Percentiles rank a stretch among this genome's conserved stretches.
These are phyloP conservation scores for Drosophila monieri DNA, from an alignment of 2,888 invertebrate genomes.

Conservation along the genomic window DNA sequence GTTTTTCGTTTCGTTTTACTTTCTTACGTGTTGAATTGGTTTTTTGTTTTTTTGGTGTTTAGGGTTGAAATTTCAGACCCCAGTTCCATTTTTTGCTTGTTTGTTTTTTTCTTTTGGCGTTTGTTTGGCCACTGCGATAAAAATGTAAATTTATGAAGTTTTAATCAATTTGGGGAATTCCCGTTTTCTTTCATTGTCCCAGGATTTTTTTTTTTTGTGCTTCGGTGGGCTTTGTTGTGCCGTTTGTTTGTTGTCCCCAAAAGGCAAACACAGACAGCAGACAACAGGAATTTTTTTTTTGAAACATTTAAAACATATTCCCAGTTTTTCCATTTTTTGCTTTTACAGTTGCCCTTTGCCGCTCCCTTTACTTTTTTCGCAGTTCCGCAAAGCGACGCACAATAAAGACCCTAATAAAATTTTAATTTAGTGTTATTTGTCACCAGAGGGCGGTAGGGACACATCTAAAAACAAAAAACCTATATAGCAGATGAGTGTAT, in stretches of 20 bases:
- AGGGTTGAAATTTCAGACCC: slow-evolving; percentile 32
- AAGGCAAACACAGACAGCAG: slow-evolving; percentile 29
- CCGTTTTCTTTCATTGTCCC: slow-evolving; percentile 32
- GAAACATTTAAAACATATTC: slow-evolving; percentile 72
- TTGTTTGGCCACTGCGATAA: slow-evolving; percentile 69
- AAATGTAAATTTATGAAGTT: slow-evolving; percentile 79
- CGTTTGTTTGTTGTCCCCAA: slow-evolving; percentile 36
- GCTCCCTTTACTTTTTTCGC: slow-evolving; percentile 39
- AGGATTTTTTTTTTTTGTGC: slow-evolving; percentile 32
- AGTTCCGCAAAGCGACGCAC: slow-evolving; percentile 56
- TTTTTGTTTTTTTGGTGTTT: slow-evolving; percentile 38
- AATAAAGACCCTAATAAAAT: slow-evolving; percentile 78
- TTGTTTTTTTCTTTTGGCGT: slow-evolving; percentile 48
- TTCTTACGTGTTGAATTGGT: slow-evolving; percentile 54
- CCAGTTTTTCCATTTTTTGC: slow-evolving; percentile 22
- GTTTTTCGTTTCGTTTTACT: slow-evolving; percentile 46
- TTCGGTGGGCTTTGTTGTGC: slow-evolving; percentile 20
- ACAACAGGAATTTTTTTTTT: slow-evolving; percentile 28
- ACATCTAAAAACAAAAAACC: slow-evolving; percentile 6
- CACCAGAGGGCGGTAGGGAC: slow-evolving; percentile 61
- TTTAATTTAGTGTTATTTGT: slow-evolving; percentile 77
- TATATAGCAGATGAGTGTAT: slow-evolving; percentile 33
- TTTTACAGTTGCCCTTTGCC: slow-evolving; percentile 17
- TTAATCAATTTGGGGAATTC: slow-evolving; percentile 79
- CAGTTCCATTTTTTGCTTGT: slow-evolving; percentile 18